Percentiles rank a stretch among this genome's conserved stretches.
These are phyloP conservation scores for Mugil cephalus DNA, from an alignment of 2,113 vertebrate genomes.

Conservation along the genomic window DNA sequence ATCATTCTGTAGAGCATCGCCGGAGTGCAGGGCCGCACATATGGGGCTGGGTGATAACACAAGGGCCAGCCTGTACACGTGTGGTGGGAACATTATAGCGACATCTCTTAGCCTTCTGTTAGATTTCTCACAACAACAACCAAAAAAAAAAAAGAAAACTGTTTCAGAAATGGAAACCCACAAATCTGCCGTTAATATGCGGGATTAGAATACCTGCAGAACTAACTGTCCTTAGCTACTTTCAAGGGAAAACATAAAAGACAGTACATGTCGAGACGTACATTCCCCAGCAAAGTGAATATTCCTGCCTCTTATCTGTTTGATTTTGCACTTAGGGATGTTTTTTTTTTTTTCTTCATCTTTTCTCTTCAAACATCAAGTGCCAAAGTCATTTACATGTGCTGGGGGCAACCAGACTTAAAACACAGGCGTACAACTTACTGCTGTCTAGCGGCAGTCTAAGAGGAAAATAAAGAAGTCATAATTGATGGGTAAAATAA, in stretches of 20 bases:
- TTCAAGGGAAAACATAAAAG: conserved; percentile 86
- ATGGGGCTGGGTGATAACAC: conserved; percentile 60
- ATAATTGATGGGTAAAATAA: conserved; percentile 47
- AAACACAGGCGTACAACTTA: conserved; percentile 85
- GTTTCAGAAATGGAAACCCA: conserved; percentile 48
- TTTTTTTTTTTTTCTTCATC: conserved; percentile 87
- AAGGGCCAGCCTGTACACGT: conserved; percentile 28
- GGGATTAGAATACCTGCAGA: conserved; percentile 66
- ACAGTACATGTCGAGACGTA: conserved; percentile 82
- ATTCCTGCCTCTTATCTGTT: conserved; percentile 86
- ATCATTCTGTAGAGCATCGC: conserved; percentile 40
- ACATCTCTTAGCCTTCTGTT: conserved; percentile 27
- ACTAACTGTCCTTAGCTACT: conserved; percentile 83
- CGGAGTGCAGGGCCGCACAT: conserved; percentile 42
- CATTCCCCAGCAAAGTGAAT: conserved; percentile 84
- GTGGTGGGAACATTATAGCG: conserved; percentile 24
- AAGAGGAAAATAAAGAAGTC: conserved; percentile 70
- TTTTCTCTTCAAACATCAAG: conserved; percentile 87
- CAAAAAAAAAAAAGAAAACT: conserved; percentile 17
- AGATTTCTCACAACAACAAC: not conserved
- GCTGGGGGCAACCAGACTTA: conserved; percentile 83
- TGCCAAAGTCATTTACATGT: conserved; percentile 88
- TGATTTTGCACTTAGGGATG: conserved; percentile 89
- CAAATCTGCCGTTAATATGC: conserved; percentile 57
- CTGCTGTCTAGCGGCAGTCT: conserved; percentile 74